Base-by-base conservation (phyloP, 2,797 vertebrate genomes). In the Hydrophis major region DNA sequence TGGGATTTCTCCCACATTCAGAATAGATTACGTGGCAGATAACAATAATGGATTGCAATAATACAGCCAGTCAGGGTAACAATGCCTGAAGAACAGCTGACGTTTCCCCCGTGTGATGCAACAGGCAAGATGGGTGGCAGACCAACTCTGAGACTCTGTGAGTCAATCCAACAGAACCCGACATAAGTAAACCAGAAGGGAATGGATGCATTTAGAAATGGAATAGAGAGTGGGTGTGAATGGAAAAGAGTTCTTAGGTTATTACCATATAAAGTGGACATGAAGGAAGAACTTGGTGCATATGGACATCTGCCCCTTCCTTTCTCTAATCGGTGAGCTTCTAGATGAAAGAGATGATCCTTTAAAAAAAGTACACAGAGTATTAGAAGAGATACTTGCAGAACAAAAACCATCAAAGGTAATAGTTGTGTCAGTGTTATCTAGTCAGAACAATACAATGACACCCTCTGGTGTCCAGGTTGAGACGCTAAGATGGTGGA, bases 291-390 rank as follows among this genome's bases (percentile, higher is more conserved):
- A 95, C 96, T 98, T 92, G 98, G 98, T 96, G 99, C 98, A 91
- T 98, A 99, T 0, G 99, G 99, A 96, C 98, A 99, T 93, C 98
- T 98, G 95, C 99, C 99, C 97, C 98, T 97, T 96, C 99, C 99
- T 93, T 98, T 98, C 94, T 98, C 98, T 42, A 98, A 91, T 93
- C 98, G 98, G 93, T 98, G 98, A 0, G 96, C 96, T 95, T 99
- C 98, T 96, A 99, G 96, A 89, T 97, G 96, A 97, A 99, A 99
- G 89, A 97, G 95, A 61, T 96, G 97, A 93, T 98, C 98, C 99
- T 99, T 96, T 16, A 56, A 93, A 78, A 95, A 96, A 92, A 93
- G 0, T 2, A 95, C 22, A 97, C 93, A 96, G 91, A 94, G 16
- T 16, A 92, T 74, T 2, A 1, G 93, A 55, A 95, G 94, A 53